A percentile compares a stretch with the other conserved stretches of the same genome.
These are phyloP conservation scores for Periophthalmodon schlosseri DNA, from an alignment of 2,113 vertebrate species.

Conservation along the genomic window DNA sequence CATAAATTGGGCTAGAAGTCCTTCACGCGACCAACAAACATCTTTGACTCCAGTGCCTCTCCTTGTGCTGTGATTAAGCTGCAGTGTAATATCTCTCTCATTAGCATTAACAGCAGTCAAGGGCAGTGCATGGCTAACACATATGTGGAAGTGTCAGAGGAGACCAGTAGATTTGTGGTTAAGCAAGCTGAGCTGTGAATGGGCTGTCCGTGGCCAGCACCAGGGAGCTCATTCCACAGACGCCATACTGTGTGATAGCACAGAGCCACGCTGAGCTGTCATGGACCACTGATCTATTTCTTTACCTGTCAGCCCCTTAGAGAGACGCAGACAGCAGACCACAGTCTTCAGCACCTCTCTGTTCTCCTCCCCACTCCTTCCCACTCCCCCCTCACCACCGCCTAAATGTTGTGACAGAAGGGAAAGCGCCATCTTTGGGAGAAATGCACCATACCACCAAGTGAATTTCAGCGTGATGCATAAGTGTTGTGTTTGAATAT, in stretches of 20 bases:
- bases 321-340: constrained; percentile 66
- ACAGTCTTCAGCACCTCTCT: constrained; percentile 56
- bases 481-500: neutral
- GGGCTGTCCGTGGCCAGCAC: constrained; percentile 52
- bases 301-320: constrained; percentile 77
- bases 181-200: constrained; percentile 50
- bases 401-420: constrained; percentile 44
- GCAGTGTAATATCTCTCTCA: constrained; percentile 51
- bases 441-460: neutral
- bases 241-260: constrained; percentile 61
- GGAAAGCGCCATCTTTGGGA: constrained; percentile 6
- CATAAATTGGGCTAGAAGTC: constrained; percentile 52
- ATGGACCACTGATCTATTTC: constrained; percentile 80
- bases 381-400: constrained; percentile 8
- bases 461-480: neutral
- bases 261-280: constrained; percentile 77
- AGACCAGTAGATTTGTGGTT: constrained; percentile 51
- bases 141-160: constrained; percentile 48
- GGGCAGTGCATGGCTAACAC: constrained; percentile 57
- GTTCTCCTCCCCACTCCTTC: constrained; percentile 2
- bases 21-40: constrained; percentile 47
- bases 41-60: constrained; percentile 28
- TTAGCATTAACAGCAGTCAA: constrained; percentile 71
- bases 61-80: constrained; percentile 51
- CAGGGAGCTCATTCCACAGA: constrained; percentile 60